Evolutionary conservation across 92 coral and sea anemone genomes (phyloP), one percentile per base, ranked within the genome.

Genomic region (Heteractis magnifica): DNA sequence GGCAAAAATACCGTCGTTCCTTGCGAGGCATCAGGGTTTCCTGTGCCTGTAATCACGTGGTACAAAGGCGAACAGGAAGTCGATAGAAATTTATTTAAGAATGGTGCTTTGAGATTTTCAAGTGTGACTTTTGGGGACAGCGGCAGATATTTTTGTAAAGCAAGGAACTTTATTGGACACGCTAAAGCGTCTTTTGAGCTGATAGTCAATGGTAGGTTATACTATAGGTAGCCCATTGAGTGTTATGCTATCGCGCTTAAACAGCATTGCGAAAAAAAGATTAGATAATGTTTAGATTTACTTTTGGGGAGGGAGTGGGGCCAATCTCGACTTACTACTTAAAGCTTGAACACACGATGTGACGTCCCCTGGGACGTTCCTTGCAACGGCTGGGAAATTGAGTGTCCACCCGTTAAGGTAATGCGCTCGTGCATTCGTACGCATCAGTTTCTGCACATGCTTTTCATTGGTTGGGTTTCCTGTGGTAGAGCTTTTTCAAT

Each of bases 21-120:
- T 10, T 93, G 91, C 79, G 49, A 72, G 71, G 72, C 92, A 52
- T 14, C 64, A 51, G 97, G 97, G 51, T 91, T 91, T 64, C 97
- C 97, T 0, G 51, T 49, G 53, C 97, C 97, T 20, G 86, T 76
- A 59, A 55, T 91, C 89, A 86, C 91, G 79, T 93, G 97, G 97
- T 87, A 79, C 72, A 90, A 89, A 59, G 77, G 79, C 50, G 56
- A 86, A 65, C 26, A 86, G 51, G 65, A 77, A 60, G 75, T 59
- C 13, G 65, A 79, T 19, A 10, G 49, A 52, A 81, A 74, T 62
- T 75, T 83, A 51, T 52, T 60, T 34, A 88, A 75, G 11, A 91
- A 74, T 49, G 92, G 92, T 16, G 58, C 18, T n/a, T 21, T 93
- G 59, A 80, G 83, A 3, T 80, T 93, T 14, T 11, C 65, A 1